phyloP scores from a whole-genome alignment of 2,113 vertebrate genomes.

The Cryptoleucopteryx plumbea region DNA sequence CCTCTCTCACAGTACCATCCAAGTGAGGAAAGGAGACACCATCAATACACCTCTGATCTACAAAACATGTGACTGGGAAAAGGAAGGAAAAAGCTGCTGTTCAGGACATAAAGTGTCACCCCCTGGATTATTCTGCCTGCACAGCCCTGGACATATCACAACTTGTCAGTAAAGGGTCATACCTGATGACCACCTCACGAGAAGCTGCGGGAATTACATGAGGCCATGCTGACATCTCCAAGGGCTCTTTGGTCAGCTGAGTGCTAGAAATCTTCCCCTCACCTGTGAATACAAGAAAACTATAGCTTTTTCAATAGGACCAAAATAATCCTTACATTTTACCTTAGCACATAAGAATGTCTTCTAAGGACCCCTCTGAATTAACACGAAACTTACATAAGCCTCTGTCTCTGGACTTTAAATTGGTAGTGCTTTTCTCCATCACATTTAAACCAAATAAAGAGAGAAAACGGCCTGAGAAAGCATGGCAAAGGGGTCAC shows the following conservation, averaged over 20 bases:
- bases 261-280: slow-evolving; percentile 42
- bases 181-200: slow-evolving; percentile 58
- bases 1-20: background rate
- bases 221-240: slow-evolving; percentile 44
- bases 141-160: background rate
- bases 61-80: rapidly evolving
- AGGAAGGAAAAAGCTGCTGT: background rate
- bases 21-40: background rate
- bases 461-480: background rate
- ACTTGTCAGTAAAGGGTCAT: slow-evolving; percentile 26
- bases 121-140: background rate
- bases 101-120: background rate
- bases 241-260: slow-evolving; percentile 35
- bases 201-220: background rate
- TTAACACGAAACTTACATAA: background rate
- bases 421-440: background rate
- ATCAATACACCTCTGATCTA: background rate
- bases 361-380: background rate
- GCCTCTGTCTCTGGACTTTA: background rate
- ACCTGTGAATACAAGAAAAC: slow-evolving; percentile 36
- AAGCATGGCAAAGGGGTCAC: background rate
- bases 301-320: background rate
- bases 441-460: rapidly evolving
- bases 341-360: background rate
- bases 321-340: background rate